These are phyloP conservation scores for Liasis olivaceus DNA, from an alignment of 2,797 vertebrate genomes.

Conservation along the genomic window DNA sequence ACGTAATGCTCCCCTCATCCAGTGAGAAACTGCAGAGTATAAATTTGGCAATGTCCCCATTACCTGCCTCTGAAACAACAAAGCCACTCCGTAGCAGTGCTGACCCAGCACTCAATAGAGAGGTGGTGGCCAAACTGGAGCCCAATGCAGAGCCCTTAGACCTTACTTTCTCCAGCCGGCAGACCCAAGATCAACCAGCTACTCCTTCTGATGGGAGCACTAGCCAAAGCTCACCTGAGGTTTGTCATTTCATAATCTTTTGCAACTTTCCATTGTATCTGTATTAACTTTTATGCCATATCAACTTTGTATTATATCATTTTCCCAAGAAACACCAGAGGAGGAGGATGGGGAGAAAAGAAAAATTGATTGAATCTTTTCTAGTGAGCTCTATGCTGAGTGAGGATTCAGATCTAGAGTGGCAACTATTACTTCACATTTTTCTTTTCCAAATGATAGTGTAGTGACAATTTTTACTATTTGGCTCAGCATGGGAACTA, in stretches of 20 bases:
- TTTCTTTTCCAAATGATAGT: not conserved
- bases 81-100: conserved; percentile 79
- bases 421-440: not conserved
- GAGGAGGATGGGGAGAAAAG: not conserved
- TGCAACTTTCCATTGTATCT: not conserved
- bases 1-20: conserved; percentile 94
- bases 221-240: conserved; percentile 83
- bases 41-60: conserved; percentile 83
- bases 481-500: not conserved
- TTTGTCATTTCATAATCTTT: conserved; percentile 62
- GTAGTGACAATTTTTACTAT: not conserved
- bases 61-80: conserved; percentile 81
- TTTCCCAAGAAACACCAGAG: not conserved
- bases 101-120: conserved; percentile 77
- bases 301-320: not conserved
- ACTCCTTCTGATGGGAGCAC: conserved; percentile 77
- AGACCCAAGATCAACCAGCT: conserved; percentile 74
- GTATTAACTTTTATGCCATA: conserved; percentile 22
- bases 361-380: not conserved
- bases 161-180: conserved; percentile 79
- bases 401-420: not conserved
- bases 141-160: conserved; percentile 76
- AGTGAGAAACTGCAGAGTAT: conserved; percentile 83
- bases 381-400: not conserved
- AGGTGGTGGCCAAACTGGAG: conserved; percentile 81